Evolutionary conservation across 2,888 invertebrate genomes (phyloP), one percentile per base, ranked within the genome.

Genomic region (Thereva unica): DNA sequence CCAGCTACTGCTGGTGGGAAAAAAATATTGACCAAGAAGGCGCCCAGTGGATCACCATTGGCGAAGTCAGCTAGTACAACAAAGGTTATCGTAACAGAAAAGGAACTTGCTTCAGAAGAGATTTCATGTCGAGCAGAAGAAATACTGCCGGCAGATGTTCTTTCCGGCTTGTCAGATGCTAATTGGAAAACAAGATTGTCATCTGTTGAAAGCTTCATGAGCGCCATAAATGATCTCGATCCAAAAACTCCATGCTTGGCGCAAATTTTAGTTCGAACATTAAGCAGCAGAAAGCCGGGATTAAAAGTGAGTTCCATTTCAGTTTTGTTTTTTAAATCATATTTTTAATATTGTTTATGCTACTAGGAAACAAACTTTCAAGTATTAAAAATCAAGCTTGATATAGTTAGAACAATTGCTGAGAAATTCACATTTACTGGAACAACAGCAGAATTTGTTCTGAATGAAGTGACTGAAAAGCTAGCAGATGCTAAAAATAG

Each of bases 131-230:
- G 87, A 72, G 90, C 91, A 0, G 85, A 86, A 44, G 86, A 86
- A 69, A 74, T 90, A 12, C 78, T 93, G 8, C 78, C 89, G 0
- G 78, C 84, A 0, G 90, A 90, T 50, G 83, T 89, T 34, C 72
- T 88, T 3, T 76, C 78, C 75, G 92, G 90, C 56, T 82, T 96
- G 4, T 83, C 84, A 0, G 93, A 92, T 76, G 78, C 86, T 55
- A 93, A 93, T 80, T 96, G 95, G 95, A 95, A 96, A 83, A 89
- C 82, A 66, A 85, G 95, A 38, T 82, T 95, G 10, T 82, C 86
- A 7, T 87, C 92, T 1, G 89, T 90, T 9, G 93, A 95, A 75
- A 86, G 86, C 73, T 84, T 93, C 71, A 80, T 85, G 45, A 85
- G 84, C 54, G 83, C 85, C 35, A 78, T 91, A 1, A 85, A 85